Evolutionary conservation across 1,140 invertebrate species (phyloP), one percentile per base, ranked within the genome.

Genomic region (Halesus radiatus): DNA sequence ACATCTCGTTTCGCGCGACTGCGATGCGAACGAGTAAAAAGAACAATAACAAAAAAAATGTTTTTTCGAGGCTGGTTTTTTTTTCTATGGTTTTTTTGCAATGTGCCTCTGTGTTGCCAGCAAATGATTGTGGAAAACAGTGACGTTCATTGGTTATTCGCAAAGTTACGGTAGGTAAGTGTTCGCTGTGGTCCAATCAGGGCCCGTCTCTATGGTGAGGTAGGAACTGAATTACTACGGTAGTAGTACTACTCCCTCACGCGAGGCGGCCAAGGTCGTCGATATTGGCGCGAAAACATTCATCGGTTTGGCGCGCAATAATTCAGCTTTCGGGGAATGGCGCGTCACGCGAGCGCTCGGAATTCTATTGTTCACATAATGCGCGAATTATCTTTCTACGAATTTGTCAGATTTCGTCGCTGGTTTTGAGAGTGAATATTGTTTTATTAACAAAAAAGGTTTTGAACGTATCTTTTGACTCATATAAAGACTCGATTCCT

Each of bases 121-220:
- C n/a, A 70, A 70, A 70, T 16, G 37, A 68, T 45, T 16, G 29
- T 0, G 6, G n/a, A 53, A 13, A 76, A 80, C 56, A 66, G 13
- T 20, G 32, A 23, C 73, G 73, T 62, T 74, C 78, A 20, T 74
- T 52, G 29, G 70, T 74, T 78, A 83, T 80, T 83, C 76, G 81
- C 78, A 72, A 80, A 22, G 60, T 80, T 83, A 72, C 45, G 81
- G 75, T 64, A 82, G 81, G 81, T 83, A 79, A 80, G 81, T 75
- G 75, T 60, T 52, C 23, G 22, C 53, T 50, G 10, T 68, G 37
- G 23, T 54, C 78, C 78, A 79, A 79, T 79, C 78, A 45, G 54
- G 6, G 37, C 16, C n/a, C 75, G 72, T 76, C 18, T 15, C 37
- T 53, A 37, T 70, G 80, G 60, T 76, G 73, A 83, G 76, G 22